Evolutionary conservation across 2,797 vertebrate genomes (phyloP), one percentile per base, ranked within the genome.

Genomic region (Acrossocheilus wenchowensis): DNA sequence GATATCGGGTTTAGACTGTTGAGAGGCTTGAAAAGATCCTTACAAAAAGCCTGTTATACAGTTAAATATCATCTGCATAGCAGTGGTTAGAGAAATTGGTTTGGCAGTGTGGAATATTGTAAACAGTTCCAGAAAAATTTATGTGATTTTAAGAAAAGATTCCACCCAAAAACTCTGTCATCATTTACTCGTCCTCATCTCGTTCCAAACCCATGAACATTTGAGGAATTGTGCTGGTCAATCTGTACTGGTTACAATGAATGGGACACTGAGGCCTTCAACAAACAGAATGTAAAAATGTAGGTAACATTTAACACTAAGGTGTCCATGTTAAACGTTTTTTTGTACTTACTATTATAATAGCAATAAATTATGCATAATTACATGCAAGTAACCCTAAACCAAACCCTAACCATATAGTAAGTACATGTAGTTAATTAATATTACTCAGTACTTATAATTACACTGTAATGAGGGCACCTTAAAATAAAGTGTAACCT

Each of bases 21-120:
- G 17, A 78, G 50, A 77, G 14, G 50, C 10, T 54, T 57, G 21
- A 23, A 78, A 41, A 41, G 6, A 41, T n/a, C 36, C 1, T 34
- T 14, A 48, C 12, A 48, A 48, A 50, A 26, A 52, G 15, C 12
- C 39, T 60, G 3, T 60, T 41, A 14, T 78, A 41, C 3, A 60
- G 52, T 60, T 10, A 54, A 78, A 26, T 3, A 23, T 60, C 12
- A 60, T 78, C 21, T 5, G 36, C 34, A 78, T n/a, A 9, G 36
- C 52, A 41, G 34, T 17, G 77, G 77, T 60, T 36, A 41, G 54
- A 60, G 36, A 78, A 60, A 36, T 41, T 78, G 75, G 52, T 78
- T 26, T 78, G 77, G 77, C 52, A 78, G 52, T n/a, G 6, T 39
- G 23, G 21, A 39, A 41, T 41, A 78, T 21, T 39, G 21, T 34